Evolutionary conservation across 2,797 vertebrate species (phyloP).

Genomic region (Sebastes taczanowskii): DNA sequence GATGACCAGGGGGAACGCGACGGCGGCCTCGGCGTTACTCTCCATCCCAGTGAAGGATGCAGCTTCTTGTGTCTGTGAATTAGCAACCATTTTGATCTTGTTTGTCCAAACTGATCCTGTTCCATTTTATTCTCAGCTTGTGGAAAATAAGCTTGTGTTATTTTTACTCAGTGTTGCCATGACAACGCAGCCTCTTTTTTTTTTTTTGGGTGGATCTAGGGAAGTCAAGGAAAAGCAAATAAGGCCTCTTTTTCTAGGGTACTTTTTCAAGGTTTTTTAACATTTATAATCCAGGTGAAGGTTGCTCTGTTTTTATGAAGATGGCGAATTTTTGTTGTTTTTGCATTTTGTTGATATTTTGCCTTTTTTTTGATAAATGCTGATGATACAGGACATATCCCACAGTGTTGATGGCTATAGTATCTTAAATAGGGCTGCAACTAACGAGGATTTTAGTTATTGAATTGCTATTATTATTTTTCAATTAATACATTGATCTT

Average conservation of each 20-base stretch:
- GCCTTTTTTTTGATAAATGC: background rate
- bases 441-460: background rate
- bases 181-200: conserved; percentile 72
- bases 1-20: conserved; percentile 51
- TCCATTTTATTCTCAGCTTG: conserved; percentile 83
- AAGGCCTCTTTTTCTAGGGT: conserved; percentile 21
- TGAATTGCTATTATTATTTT: background rate
- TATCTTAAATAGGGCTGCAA: background rate
- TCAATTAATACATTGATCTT: background rate
- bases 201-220: conserved; percentile 46
- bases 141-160: conserved; percentile 85
- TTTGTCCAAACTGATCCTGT: conserved; percentile 82
- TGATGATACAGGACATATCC: background rate
- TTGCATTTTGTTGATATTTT: background rate
- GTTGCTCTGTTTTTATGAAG: conserved; percentile 7
- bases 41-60: conserved; percentile 23
- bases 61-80: conserved; percentile 67
- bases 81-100: conserved; percentile 82
- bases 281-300: conserved; percentile 27
- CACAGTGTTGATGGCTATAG: background rate
- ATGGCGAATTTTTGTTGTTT: background rate
- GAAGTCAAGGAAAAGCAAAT: conserved; percentile 71
- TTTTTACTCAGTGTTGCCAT: conserved; percentile 88
- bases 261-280: conserved; percentile 42
- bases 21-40: background rate